phyloP scores from a whole-genome alignment of 2,113 vertebrate genomes.

The Sus scrofa region T2T-Sscrofa CM000820.6:99751501-99752000 shows the following conservation, averaged over 20 bases:
- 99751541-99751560: conserved; percentile 76
- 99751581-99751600: conserved; percentile 36
- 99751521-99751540: conserved; percentile 73
- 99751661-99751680: conserved; percentile 32
- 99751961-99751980: background rate
- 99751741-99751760: background rate
- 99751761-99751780: background rate
- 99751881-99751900: background rate
- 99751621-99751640: conserved; percentile 33
- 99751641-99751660: conserved; percentile 12
- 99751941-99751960: background rate
- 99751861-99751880: background rate
- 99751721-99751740: background rate
- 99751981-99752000: background rate
- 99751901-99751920: background rate
- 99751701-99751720: conserved; percentile 2
- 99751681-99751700: background rate
- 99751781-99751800: background rate
- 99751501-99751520: conserved; percentile 65
- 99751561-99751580: conserved; percentile 69
- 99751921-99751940: background rate
- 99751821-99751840: background rate
- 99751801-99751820: background rate
- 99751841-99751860: conserved; percentile 4
- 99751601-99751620: conserved; percentile 39